A percentile compares a stretch with the other conserved stretches of the same genome.
Conservation (phyloP, 2,888 invertebrate species). For the Tachina grossa region DNA sequence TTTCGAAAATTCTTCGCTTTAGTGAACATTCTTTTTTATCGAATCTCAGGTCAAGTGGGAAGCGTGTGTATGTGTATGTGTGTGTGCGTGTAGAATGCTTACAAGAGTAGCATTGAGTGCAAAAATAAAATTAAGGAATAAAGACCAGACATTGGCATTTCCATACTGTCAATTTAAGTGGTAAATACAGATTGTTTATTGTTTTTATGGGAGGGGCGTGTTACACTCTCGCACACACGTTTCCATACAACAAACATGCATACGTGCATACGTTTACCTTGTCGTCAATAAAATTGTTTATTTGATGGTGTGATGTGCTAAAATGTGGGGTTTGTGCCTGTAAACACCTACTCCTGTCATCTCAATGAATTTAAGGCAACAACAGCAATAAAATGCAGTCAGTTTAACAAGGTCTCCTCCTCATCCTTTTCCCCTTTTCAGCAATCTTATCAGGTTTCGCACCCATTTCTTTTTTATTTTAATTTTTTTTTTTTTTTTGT, state of each 20-base stretch:
- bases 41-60: too few relatives aligned
- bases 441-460: neutral
- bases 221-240: slow-evolving; percentile 33
- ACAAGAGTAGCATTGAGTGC: neutral
- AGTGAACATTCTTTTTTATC: too few relatives aligned
- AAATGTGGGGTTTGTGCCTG: slow-evolving; percentile 59
- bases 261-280: neutral
- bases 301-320: slow-evolving; percentile 63
- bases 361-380: slow-evolving; percentile 58
- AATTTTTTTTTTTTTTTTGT: too few relatives aligned
- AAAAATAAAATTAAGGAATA: neutral
- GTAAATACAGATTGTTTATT: slow-evolving; percentile 69
- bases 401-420: slow-evolving; percentile 59
- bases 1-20: too few relatives aligned
- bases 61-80: neutral
- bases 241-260: neutral
- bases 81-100: neutral
- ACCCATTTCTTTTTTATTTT: too few relatives aligned
- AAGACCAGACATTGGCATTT: slow-evolving; percentile 58
- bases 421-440: slow-evolving; percentile 10
- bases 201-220: slow-evolving; percentile 69
- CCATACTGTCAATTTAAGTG: slow-evolving; percentile 71
- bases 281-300: slow-evolving; percentile 50
- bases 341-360: slow-evolving; percentile 68
- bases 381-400: slow-evolving; percentile 45